Evolutionary conservation across 2,888 invertebrate genomes (phyloP).

Genomic region (Ctena decussata): DNA sequence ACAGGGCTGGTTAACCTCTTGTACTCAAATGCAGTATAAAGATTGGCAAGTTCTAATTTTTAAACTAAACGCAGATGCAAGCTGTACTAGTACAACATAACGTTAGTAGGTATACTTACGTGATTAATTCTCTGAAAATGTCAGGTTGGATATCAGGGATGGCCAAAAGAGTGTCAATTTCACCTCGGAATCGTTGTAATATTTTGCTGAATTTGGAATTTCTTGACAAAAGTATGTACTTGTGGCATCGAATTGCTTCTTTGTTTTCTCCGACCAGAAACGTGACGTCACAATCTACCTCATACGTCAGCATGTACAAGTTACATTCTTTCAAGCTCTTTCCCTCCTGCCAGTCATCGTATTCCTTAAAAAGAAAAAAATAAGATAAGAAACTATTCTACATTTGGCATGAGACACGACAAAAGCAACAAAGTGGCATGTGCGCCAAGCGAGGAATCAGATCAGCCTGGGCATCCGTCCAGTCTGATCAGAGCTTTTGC

Average conservation of each 20-base stretch:
- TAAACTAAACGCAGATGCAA: too few species aligned
- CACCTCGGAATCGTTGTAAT: background rate
- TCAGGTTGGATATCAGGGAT: conserved; percentile 39
- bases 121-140: conserved; percentile 27
- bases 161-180: conserved; percentile 18
- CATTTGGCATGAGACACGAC: too few species aligned
- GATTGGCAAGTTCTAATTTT: too few species aligned
- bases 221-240: conserved; percentile 46
- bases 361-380: conserved; percentile 22
- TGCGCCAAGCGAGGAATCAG: too few species aligned
- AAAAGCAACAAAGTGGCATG: too few species aligned
- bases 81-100: too few species aligned
- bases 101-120: conserved; percentile 31
- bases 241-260: conserved; percentile 41
- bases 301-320: conserved; percentile 51
- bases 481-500: too few species aligned
- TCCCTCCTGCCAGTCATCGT: conserved; percentile 49
- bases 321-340: conserved; percentile 52
- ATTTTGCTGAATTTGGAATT: conserved; percentile 40
- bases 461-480: too few species aligned
- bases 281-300: conserved; percentile 60
- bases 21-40: too few species aligned
- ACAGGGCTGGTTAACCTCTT: too few species aligned
- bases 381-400: too few species aligned
- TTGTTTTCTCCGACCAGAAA: conserved; percentile 44